phyloP scores from a whole-genome alignment of 1,140 invertebrate species.

The Bombyx mori region ASM3026992v2 NC_085124.1:5718001-5718500 shows the following conservation, averaged over 20 bases:
- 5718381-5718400: too few relatives aligned
- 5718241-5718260: too few relatives aligned
- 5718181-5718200: too few relatives aligned
- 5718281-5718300: background rate
- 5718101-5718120: conserved; percentile 57
- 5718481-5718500: too few relatives aligned
- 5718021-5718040: conserved; percentile 48
- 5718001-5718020: conserved; percentile 44
- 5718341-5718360: background rate
- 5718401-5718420: too few relatives aligned
- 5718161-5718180: background rate
- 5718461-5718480: too few relatives aligned
- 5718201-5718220: too few relatives aligned
- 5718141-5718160: background rate
- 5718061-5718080: conserved; percentile 44
- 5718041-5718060: conserved; percentile 42
- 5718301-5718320: background rate
- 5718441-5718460: too few relatives aligned
- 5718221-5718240: too few relatives aligned
- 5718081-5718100: conserved; percentile 64
- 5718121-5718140: background rate
- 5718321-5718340: background rate
- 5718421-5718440: too few relatives aligned
- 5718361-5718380: background rate
- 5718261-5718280: background rate